Percentiles rank a stretch among this genome's conserved stretches.
Evolutionary conservation across 1,140 invertebrate genomes (phyloP).

Genomic region (Solenopsis fugax): DNA sequence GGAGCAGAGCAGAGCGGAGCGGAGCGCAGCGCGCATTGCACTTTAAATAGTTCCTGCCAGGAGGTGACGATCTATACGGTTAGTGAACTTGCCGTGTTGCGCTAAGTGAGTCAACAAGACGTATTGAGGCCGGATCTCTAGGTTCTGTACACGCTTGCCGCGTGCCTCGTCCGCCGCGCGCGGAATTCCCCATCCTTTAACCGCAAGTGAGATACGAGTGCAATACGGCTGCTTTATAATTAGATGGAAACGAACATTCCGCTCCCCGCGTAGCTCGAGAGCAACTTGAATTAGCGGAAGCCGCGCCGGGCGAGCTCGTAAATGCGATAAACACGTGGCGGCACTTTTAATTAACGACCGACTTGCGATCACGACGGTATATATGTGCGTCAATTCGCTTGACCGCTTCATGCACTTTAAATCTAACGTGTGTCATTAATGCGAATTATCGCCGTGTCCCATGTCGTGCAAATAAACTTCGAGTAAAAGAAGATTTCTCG

Average conservation of each 20-base stretch:
- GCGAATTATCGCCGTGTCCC: background rate
- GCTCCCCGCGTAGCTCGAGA: conserved; percentile 21
- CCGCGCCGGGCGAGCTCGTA: conserved; percentile 36
- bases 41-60: conserved; percentile 75
- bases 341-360: conserved; percentile 58
- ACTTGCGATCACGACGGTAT: conserved; percentile 6
- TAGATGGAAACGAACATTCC: conserved; percentile 59
- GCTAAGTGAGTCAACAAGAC: conserved; percentile 62
- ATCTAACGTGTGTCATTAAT: conserved; percentile 6
- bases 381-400: conserved; percentile 25
- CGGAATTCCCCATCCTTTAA: conserved; percentile 62
- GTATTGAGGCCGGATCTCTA: conserved; percentile 56
- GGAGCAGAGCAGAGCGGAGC: background rate
- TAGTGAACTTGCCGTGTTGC: conserved; percentile 67
- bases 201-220: conserved; percentile 52
- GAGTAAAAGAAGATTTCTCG: background rate
- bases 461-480: background rate
- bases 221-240: conserved; percentile 61
- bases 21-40: conserved; percentile 17
- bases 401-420: background rate
- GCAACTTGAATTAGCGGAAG: conserved; percentile 50
- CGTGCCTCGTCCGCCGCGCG: conserved; percentile 24
- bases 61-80: conserved; percentile 76
- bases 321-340: conserved; percentile 61
- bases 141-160: conserved; percentile 8